phyloP scores from a whole-genome alignment of 1,140 invertebrate genomes.

The Belonocnema kinseyi region DNA sequence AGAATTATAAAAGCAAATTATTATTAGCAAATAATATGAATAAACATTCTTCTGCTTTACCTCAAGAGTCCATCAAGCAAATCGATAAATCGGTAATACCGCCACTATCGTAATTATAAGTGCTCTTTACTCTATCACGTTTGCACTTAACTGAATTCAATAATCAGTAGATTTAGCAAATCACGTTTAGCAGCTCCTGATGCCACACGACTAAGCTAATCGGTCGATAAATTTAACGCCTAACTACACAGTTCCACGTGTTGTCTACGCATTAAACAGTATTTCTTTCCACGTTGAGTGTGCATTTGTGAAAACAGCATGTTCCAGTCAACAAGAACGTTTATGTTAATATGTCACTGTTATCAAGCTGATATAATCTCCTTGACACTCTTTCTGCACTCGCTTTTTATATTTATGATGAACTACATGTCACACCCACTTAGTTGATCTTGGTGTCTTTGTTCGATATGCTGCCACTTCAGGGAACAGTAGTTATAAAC shows the following conservation, averaged over 20 bases:
- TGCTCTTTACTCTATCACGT: neutral
- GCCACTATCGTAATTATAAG: too few species aligned
- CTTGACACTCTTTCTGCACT: constrained; percentile 1
- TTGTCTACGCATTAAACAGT: neutral
- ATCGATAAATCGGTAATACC: too few species aligned
- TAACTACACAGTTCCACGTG: neutral
- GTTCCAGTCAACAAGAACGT: constrained; percentile 9
- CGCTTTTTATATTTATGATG: neutral
- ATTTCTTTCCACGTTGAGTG: neutral
- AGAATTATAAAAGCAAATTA: too few species aligned
- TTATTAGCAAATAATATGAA: too few species aligned
- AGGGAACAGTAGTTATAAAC: neutral
- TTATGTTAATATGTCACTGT: constrained; percentile 1
- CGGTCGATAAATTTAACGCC: neutral
- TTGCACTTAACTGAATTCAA: neutral
- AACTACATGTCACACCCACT: neutral
- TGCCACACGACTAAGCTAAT: neutral
- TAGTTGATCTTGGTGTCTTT: constrained; percentile 1
- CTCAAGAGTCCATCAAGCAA: too few species aligned
- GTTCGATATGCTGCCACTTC: neutral
- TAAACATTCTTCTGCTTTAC: too few species aligned
- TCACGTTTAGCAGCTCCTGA: neutral
- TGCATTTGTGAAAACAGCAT: neutral
- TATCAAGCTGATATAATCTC: constrained; percentile 1
- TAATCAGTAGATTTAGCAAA: neutral